Base-by-base conservation (phyloP, 2,113 vertebrate species). In the Kryptolebias marmoratus region DNA sequence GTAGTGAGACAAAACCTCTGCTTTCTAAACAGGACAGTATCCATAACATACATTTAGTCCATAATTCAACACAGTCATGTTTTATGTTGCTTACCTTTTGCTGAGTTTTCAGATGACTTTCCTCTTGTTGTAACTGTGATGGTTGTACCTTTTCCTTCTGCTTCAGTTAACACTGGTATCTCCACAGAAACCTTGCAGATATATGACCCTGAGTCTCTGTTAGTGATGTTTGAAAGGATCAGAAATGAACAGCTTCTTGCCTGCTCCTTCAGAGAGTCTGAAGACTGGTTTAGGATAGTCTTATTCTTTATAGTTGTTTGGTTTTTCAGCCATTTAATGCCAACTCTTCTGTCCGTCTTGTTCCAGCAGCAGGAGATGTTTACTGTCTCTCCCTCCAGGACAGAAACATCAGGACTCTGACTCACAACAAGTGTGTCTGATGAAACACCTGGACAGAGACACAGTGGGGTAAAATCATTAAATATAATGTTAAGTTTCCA, bases 151-250 rank as follows among this genome's bases (percentile, higher is more conserved):
- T 48, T 71, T 73, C 86, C 88, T 1, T 0, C 0, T 5, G 0
- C 0, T 7, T 0, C 0, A 0, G 0, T 0, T 0, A 31, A 18
- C 9, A 0, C 0, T 9, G 84, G 84, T 55, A 84, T 14, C 0
- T 74, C 74, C 28, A 60, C 1, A 11, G 0, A 0, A 2, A 83
- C 27, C 7, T 0, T 9, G 36, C 87, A 89, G 55, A 39, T 22
- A 57, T 89, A 89, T 3, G 0, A 76, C 0, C 68, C 84, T 31
- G 74, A 64, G 50, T 71, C 48, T 0, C 63, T 16, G n/a, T 3
- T 60, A n/a, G 45, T 47, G 36, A 83, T 32, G 2, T 62, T 68
- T 4, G 0, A 1, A 10, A 88, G 39, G n/a, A 1, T 74, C 55
- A 85, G 27, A 18, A 6, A 1, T 27, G 7, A 70, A 60, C 81